phyloP scores from a whole-genome alignment of 2,888 invertebrate species.

The Lasioglossum figueresi region DNA sequence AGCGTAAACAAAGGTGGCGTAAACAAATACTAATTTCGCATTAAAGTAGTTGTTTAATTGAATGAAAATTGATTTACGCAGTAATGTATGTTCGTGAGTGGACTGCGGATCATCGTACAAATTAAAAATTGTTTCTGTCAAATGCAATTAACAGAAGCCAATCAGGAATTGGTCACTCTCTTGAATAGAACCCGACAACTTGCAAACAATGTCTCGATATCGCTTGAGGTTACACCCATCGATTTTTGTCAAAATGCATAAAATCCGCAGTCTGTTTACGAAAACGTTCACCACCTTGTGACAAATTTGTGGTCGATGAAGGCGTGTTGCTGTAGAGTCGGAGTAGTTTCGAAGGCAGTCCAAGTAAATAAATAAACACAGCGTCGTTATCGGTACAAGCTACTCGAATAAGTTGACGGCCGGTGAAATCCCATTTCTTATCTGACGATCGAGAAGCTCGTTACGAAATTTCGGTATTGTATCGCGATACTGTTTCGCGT shows the following conservation, averaged over 20 bases:
- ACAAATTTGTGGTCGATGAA: not conserved
- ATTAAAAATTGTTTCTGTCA: too few species aligned
- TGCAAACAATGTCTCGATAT: too few species aligned
- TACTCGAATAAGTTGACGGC: not conserved
- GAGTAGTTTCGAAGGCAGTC: not conserved
- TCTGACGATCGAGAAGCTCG: not conserved
- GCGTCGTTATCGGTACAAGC: not conserved
- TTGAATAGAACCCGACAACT: too few species aligned
- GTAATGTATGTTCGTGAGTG: too few species aligned
- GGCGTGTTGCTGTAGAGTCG: not conserved
- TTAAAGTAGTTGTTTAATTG: too few species aligned
- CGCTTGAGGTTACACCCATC: too few species aligned
- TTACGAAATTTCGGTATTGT: not conserved
- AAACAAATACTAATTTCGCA: too few species aligned
- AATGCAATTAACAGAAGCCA: too few species aligned
- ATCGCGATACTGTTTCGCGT: not conserved
- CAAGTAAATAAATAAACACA: constrained; percentile 8
- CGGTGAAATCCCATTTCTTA: not conserved
- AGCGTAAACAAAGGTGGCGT: too few species aligned
- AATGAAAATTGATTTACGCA: too few species aligned
- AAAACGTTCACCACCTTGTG: not conserved
- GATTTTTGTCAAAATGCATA: not conserved
- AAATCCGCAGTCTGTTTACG: not conserved
- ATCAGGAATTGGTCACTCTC: too few species aligned
- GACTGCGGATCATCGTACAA: too few species aligned